Evolutionary conservation across 2,888 invertebrate genomes (phyloP).

Genomic region (Desoria tigrina): DNA sequence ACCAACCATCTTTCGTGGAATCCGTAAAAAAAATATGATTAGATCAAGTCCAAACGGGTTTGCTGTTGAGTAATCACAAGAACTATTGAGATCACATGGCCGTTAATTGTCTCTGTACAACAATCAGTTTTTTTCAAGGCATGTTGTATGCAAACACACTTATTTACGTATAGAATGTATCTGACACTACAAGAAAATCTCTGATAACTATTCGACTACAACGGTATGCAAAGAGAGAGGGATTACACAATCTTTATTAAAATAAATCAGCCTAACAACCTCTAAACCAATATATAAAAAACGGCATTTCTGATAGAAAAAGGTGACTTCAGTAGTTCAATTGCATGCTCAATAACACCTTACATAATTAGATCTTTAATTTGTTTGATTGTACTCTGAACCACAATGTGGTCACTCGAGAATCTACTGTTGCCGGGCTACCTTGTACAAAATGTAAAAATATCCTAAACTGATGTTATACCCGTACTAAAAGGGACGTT

Average conservation of each 20-base stretch:
- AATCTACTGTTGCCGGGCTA: too few species aligned
- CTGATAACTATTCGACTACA: background rate
- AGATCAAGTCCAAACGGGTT: background rate
- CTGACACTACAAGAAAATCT: too few species aligned
- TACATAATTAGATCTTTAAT: too few species aligned
- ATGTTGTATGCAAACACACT: conserved; percentile 1
- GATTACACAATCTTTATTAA: conserved; percentile 13
- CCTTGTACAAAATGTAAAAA: too few species aligned
- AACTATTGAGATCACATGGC: conserved; percentile 11
- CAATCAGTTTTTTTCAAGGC: conserved; percentile 8
- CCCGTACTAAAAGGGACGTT: too few species aligned
- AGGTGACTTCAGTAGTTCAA: too few species aligned
- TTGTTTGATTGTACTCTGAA: too few species aligned
- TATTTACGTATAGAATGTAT: background rate
- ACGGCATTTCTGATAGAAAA: background rate
- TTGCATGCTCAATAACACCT: too few species aligned
- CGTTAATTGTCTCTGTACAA: conserved; percentile 5
- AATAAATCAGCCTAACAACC: conserved; percentile 8
- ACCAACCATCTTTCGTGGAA: conserved; percentile 1
- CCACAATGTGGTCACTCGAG: too few species aligned
- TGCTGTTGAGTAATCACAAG: conserved; percentile 8
- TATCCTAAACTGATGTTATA: too few species aligned
- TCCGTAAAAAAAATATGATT: conserved; percentile 11
- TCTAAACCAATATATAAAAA: background rate
- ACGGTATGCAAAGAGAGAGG: conserved; percentile 3